Conservation (phyloP, 1,140 invertebrate species). For the Belonocnema kinseyi region DNA sequence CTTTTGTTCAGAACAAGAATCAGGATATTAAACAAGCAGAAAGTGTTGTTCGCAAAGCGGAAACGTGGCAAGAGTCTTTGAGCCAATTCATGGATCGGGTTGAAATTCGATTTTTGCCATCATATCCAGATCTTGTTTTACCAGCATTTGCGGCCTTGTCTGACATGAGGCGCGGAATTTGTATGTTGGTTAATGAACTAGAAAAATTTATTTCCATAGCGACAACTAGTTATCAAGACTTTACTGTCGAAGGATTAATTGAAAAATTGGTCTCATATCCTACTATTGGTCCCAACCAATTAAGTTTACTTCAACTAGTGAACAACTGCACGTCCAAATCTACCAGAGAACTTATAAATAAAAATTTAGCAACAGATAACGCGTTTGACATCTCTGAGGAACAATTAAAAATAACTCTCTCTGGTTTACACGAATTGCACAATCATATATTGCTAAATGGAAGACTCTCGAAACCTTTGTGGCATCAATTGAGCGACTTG, state of each 20-base stretch:
- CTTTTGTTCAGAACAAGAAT: constrained; percentile 30
- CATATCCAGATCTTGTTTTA: constrained; percentile 82
- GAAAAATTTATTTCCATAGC: constrained; percentile 59
- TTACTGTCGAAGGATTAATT: constrained; percentile 63
- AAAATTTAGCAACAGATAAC: constrained; percentile 42
- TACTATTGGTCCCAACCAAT: constrained; percentile 65
- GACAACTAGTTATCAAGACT: constrained; percentile 40
- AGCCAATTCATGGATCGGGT: constrained; percentile 78
- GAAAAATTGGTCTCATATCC: constrained; percentile 75
- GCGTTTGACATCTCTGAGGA: constrained; percentile 49
- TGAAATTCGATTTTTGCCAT: constrained; percentile 74
- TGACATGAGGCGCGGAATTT: constrained; percentile 79
- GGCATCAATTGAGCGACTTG: constrained; percentile 76
- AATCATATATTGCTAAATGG: constrained; percentile 76
- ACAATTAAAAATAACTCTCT: constrained; percentile 79
- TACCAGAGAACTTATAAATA: constrained; percentile 55
- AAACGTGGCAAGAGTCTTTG: constrained; percentile 78
- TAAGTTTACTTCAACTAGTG: constrained; percentile 67
- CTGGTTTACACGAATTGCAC: constrained; percentile 80
- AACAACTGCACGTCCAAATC: constrained; percentile 65
- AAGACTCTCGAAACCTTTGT: constrained; percentile 71
- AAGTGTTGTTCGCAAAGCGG: constrained; percentile 70
- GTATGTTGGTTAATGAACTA: constrained; percentile 72
- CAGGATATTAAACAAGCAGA: constrained; percentile 52
- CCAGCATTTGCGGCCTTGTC: constrained; percentile 78